Evolutionary conservation across 2,113 vertebrate genomes (phyloP).

Genomic region (Uria lomvia): DNA sequence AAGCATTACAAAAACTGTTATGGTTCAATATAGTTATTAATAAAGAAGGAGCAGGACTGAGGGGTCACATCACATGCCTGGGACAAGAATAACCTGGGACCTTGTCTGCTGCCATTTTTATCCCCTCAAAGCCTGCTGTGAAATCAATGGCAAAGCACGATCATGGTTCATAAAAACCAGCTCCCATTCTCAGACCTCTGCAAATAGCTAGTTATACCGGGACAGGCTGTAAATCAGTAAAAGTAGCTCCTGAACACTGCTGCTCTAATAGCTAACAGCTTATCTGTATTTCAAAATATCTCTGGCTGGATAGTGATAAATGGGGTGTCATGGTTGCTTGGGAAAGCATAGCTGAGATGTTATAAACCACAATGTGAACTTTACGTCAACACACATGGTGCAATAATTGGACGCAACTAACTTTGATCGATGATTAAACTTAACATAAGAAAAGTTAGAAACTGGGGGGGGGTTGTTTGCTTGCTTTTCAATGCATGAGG

Average conservation of each 20-base stretch:
- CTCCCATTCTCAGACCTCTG: background rate
- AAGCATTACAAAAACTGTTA: background rate
- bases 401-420: background rate
- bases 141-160: background rate
- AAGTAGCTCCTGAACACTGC: background rate
- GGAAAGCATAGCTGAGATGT: conserved; percentile 25
- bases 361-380: conserved; percentile 33
- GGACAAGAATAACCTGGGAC: background rate
- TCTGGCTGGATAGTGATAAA: conserved; percentile 73
- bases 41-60: background rate
- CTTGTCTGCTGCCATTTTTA: background rate
- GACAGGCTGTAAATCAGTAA: background rate
- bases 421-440: conserved; percentile 77
- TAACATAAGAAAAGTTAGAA: conserved; percentile 59
- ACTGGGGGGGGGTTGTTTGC: background rate
- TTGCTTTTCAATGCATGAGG: conserved; percentile 63
- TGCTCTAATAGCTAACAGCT: conserved; percentile 13
- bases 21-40: background rate
- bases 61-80: background rate
- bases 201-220: background rate
- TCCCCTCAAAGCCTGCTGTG: background rate
- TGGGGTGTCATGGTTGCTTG: conserved; percentile 43
- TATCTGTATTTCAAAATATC: conserved; percentile 62
- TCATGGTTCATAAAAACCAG: background rate
- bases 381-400: conserved; percentile 13